phyloP scores from a whole-genome alignment of 2,113 vertebrate genomes.

The Accipiter virgatus region DNA sequence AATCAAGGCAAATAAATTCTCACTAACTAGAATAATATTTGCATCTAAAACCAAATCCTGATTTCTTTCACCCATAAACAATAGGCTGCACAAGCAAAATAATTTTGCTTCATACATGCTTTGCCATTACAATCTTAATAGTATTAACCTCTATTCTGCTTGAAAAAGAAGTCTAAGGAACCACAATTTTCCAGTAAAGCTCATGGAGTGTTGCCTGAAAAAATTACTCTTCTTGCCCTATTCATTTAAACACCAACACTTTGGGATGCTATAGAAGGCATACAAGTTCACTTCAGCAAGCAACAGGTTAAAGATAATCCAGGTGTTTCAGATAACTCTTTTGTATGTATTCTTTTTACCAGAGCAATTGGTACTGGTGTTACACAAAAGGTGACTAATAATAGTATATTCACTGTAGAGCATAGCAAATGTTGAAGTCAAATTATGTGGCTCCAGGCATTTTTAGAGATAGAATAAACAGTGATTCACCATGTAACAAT shows the following conservation, averaged over 20 bases:
- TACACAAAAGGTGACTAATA: neutral
- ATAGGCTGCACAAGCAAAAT: neutral
- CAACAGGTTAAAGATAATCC: neutral
- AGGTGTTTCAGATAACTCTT: neutral
- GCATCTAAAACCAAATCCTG: neutral
- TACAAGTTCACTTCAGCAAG: neutral
- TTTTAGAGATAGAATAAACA: slow-evolving; percentile 29
- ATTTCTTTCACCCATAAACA: neutral
- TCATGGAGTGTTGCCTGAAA: neutral
- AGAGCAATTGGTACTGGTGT: neutral
- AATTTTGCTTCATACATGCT: neutral
- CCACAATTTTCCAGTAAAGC: neutral
- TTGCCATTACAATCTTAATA: neutral
- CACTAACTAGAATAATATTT: neutral
- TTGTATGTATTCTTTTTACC: neutral
- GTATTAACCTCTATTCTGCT: neutral
- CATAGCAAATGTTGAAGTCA: slow-evolving; percentile 1
- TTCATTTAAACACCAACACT: neutral
- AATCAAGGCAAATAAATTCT: neutral
- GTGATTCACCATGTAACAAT: neutral
- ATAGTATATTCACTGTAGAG: neutral
- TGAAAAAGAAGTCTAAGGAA: neutral
- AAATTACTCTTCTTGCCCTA: neutral
- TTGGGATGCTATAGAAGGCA: neutral
- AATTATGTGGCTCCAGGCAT: neutral